These are phyloP conservation scores for Cancer borealis DNA, from an alignment of 2,888 invertebrate genomes.

Conservation along the genomic window DNA sequence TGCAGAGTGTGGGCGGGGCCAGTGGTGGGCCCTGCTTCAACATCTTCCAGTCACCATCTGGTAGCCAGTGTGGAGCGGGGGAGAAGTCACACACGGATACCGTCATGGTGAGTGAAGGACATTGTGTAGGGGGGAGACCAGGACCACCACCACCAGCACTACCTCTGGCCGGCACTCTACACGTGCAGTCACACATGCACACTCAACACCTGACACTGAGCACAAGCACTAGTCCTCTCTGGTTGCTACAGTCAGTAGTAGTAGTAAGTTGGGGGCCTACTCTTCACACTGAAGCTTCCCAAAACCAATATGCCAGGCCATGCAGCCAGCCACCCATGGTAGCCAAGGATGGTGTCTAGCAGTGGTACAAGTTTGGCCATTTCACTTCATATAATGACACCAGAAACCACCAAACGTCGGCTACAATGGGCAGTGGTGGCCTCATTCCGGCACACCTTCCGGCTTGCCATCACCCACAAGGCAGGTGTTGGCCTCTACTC, in stretches of 20 bases:
- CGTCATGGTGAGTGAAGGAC: conserved; percentile 65
- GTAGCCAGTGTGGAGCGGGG: conserved; percentile 65
- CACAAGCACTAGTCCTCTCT: conserved; percentile 63
- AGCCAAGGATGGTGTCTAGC: conserved; percentile 48
- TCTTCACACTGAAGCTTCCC: conserved; percentile 65
- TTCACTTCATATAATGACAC: conserved; percentile 47
- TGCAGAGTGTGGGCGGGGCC: conserved; percentile 63
- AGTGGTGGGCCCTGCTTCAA: conserved; percentile 72
- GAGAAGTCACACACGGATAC: conserved; percentile 68
- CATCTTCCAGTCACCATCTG: conserved; percentile 68
- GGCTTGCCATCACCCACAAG: neutral
- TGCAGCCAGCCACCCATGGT: conserved; percentile 52
- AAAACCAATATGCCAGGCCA: conserved; percentile 43
- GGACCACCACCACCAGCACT: conserved; percentile 56
- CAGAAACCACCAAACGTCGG: conserved; percentile 38
- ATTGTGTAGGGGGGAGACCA: conserved; percentile 77
- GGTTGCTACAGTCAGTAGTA: conserved; percentile 58
- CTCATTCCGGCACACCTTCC: neutral
- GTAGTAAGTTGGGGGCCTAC: conserved; percentile 53
- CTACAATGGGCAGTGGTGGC: conserved; percentile 53
- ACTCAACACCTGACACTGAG: conserved; percentile 62
- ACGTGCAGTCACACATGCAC: conserved; percentile 64
- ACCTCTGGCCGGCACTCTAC: conserved; percentile 58
- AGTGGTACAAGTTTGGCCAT: conserved; percentile 54
- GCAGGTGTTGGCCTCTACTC: neutral